Evolutionary conservation across 2,113 vertebrate genomes (phyloP).

Genomic region (Uria aalge): DNA sequence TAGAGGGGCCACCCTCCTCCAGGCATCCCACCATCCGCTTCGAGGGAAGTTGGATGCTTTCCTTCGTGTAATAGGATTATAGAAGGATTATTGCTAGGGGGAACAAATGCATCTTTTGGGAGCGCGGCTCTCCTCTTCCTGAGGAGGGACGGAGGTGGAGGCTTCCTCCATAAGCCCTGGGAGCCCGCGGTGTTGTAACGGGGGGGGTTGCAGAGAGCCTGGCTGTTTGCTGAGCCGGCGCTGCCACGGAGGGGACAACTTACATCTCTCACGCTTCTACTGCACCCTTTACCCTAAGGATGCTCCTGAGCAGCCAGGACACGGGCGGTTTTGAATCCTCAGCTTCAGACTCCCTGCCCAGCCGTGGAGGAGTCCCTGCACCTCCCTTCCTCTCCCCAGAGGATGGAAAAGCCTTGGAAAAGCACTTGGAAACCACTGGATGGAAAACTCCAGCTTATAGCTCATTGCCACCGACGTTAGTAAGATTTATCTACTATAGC

Average conservation of each 20-base stretch:
- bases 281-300: not conserved
- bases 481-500: not conserved
- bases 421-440: not conserved
- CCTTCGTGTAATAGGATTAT: not conserved
- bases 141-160: not conserved
- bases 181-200: accelerated
- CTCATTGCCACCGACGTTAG: accelerated
- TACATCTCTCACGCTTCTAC: accelerated
- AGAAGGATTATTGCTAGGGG: constrained; percentile 7
- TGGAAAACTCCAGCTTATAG: not conserved
- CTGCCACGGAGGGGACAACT: not conserved
- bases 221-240: not conserved
- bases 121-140: not conserved
- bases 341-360: not conserved
- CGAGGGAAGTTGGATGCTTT: not conserved
- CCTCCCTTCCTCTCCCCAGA: not conserved
- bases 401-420: not conserved
- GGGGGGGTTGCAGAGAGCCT: not conserved
- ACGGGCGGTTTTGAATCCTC: accelerated
- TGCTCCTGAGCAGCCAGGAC: not conserved
- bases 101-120: not conserved
- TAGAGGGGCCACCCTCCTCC: not conserved
- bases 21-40: not conserved
- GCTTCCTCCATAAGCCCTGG: not conserved
- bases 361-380: not conserved